phyloP scores from a whole-genome alignment of 1,140 invertebrate species.

The Dendrolimus kikuchii region DNA sequence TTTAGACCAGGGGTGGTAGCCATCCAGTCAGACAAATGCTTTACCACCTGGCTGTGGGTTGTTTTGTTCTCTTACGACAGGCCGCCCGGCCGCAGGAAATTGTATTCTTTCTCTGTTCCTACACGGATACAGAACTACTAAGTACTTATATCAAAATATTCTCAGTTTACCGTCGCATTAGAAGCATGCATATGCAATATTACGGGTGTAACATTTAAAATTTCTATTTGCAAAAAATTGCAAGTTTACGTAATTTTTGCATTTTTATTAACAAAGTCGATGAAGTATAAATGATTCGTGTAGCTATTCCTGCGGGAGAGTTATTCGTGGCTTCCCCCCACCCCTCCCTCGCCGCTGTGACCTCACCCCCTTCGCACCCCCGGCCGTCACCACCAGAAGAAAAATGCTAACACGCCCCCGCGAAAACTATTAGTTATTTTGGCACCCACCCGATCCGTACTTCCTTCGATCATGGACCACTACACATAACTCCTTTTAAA shows the following conservation, averaged over 20 bases:
- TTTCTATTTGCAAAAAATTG: no score
- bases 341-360: constrained; percentile 12
- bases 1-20: no score
- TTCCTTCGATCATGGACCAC: constrained; percentile 49
- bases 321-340: constrained; percentile 31
- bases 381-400: constrained; percentile 65
- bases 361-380: constrained; percentile 14
- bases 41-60: no score
- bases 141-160: no score
- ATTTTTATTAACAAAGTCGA: constrained; percentile 55
- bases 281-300: constrained; percentile 68
- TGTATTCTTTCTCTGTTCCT: no score
- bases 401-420: constrained; percentile 70
- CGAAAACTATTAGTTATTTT: constrained; percentile 71
- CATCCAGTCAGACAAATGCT: no score
- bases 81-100: no score
- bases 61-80: no score
- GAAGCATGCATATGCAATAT: no score
- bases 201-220: no score
- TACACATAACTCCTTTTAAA: constrained; percentile 21
- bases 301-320: constrained; percentile 48
- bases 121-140: no score
- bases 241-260: neutral
- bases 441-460: constrained; percentile 51
- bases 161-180: no score